Percentiles rank a stretch among this genome's conserved stretches.
Conservation (phyloP, 2,797 vertebrate species). For the Danio tinwini region DNA sequence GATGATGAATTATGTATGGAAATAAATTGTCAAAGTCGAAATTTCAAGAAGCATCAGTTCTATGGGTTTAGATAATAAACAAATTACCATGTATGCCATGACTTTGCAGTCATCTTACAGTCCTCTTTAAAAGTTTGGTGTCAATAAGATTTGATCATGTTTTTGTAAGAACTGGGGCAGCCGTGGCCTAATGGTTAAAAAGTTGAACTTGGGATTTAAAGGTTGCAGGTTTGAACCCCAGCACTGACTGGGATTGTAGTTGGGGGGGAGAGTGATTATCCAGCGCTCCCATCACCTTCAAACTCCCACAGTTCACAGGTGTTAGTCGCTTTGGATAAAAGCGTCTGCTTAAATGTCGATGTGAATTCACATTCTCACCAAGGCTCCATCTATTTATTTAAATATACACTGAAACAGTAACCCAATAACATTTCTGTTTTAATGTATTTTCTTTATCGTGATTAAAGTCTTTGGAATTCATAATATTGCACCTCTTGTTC, state of each 20-base stretch:
- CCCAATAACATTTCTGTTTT: not conserved
- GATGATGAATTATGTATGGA: not conserved
- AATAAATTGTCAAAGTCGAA: not conserved
- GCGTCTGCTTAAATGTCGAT: too few relatives aligned
- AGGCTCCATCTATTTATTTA: not conserved
- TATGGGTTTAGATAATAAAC: not conserved
- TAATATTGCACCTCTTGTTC: not conserved
- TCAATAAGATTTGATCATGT: not conserved
- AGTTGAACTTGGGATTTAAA: too few relatives aligned
- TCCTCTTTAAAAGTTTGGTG: not conserved
- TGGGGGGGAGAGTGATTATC: too few relatives aligned
- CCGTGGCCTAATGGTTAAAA: too few relatives aligned
- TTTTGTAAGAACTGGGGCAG: not conserved
- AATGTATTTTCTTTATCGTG: not conserved
- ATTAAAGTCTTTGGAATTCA: conserved; percentile 4
- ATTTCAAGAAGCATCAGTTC: not conserved
- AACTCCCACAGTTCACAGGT: too few relatives aligned
- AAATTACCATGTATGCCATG: not conserved
- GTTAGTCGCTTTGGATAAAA: too few relatives aligned
- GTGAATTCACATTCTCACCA: conserved; percentile 1
- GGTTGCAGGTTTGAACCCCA: too few relatives aligned
- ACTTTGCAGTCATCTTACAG: not conserved
- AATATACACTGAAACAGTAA: not conserved
- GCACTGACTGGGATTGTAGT: too few relatives aligned
- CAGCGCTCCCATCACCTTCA: too few relatives aligned